Base-by-base conservation (phyloP, 2,797 vertebrate genomes). In the Acanthornis magna region DNA sequence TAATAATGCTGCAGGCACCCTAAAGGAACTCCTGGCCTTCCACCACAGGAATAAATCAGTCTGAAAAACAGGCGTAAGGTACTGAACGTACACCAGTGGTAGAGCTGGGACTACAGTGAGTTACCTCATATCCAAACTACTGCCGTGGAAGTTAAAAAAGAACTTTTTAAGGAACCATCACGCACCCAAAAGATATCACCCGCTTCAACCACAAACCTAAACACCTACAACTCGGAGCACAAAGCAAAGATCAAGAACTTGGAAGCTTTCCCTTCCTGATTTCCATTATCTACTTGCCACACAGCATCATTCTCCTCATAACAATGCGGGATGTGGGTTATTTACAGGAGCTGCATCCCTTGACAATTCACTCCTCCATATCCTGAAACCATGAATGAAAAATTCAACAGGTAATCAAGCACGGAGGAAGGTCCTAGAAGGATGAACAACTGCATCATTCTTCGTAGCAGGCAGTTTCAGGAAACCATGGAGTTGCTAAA, bases 361-460 rank as follows among this genome's bases (percentile, higher is more conserved):
- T 20, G 5, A 54, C n/a, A 85, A 55, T n/a, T 42, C 21, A 11
- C 23, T 48, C n/a, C 27, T 78, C 55, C 38, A 16, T 7, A n/a
- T 26, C n/a, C 73, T 29, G 53, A 71, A 88, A 77, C 23, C 29
- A 71, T 0, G 3, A 73, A 55, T 4, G 7, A 63, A 85, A 85
- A 71, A 48, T 42, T 92, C 93, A 93, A 88, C 93, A 95, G 83
- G 88, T 80, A 84, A 84, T 38, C 10, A 32, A n/a, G 23, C 5
- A 11, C 0, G 0, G 51, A 88, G 43, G 71, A 89, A 88, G n/a
- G 73, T 40, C 73, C 58, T 38, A 81, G 65, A 90, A 74, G 27
- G 60, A 79, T 17, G 16, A 68, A 78, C 73, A 81, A 55, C 58
- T 29, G 47, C 48, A 36, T 7, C 73, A 18, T 10, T 87, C 55